Percentiles rank a stretch among this genome's conserved stretches.
Evolutionary conservation across 2,888 invertebrate species (phyloP).

Genomic region (Muschampia plurimacula): DNA sequence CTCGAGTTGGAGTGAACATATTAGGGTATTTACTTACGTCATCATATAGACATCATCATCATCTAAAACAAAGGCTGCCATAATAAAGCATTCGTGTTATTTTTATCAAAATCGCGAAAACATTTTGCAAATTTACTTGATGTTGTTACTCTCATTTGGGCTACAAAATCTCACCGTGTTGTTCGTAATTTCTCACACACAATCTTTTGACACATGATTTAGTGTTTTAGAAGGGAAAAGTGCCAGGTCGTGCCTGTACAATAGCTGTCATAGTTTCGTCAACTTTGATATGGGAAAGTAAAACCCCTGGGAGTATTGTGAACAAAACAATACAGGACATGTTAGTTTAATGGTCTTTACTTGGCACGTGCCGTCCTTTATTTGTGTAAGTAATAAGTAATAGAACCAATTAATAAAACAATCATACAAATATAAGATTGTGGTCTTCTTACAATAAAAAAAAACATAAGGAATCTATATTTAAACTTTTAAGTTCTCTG

Average conservation of each 20-base stretch:
- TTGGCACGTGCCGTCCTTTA: slow-evolving; percentile 13
- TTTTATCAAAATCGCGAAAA: background rate
- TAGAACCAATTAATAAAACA: slow-evolving; percentile 14
- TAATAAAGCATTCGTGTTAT: background rate
- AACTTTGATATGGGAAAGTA: slow-evolving; percentile 32
- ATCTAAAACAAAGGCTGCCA: no score
- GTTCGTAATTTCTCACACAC: background rate
- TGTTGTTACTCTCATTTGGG: background rate
- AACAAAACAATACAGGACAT: slow-evolving; percentile 21
- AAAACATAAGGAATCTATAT: no score
- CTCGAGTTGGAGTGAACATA: no score
- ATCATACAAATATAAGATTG: no score
- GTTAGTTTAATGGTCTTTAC: slow-evolving; percentile 25
- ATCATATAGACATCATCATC: no score
- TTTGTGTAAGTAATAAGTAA: background rate
- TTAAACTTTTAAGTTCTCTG: no score
- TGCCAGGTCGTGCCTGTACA: slow-evolving; percentile 27
- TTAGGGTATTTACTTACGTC: no score
- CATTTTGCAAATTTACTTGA: background rate
- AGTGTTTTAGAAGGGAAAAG: slow-evolving; percentile 28
- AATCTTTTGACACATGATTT: slow-evolving; percentile 24
- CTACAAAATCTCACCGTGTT: background rate
- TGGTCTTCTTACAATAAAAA: no score
- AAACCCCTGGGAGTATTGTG: slow-evolving; percentile 31
- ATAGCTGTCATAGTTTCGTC: slow-evolving; percentile 37